Percentiles rank a stretch among this genome's conserved stretches.
phyloP scores from a whole-genome alignment of 2,888 invertebrate genomes.

The Odontothrips loti region DNA sequence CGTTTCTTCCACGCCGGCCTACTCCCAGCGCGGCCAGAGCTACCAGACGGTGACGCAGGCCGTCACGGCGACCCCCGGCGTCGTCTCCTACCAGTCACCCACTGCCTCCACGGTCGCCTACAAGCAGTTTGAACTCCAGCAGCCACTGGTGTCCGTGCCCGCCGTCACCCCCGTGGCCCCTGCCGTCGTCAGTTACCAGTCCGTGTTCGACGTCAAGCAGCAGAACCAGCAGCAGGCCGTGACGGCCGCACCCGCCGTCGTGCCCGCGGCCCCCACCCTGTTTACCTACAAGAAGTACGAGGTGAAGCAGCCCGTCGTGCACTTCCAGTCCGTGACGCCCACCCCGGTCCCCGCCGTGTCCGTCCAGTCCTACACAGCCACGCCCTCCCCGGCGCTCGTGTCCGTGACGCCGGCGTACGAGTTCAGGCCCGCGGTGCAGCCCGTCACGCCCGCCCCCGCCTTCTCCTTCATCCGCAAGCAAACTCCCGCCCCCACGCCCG shows the following conservation, averaged over 20 bases:
- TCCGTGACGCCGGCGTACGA: conserved; percentile 13
- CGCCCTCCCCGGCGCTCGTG: neutral
- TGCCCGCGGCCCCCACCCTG: neutral
- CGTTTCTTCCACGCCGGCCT: conserved; percentile 27
- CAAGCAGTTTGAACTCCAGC: conserved; percentile 16
- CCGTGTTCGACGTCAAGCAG: neutral
- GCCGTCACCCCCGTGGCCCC: neutral
- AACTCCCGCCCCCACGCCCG: conserved; percentile 35
- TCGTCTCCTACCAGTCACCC: neutral
- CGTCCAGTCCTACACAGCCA: conserved; percentile 6
- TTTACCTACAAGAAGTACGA: conserved; percentile 15
- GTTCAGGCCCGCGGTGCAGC: conserved; percentile 29
- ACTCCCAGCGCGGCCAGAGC: neutral
- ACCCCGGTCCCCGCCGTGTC: neutral
- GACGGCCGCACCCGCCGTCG: neutral
- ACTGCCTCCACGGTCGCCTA: neutral
- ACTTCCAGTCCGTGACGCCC: conserved; percentile 27
- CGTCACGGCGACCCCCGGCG: neutral
- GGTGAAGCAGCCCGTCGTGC: conserved; percentile 25
- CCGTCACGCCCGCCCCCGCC: conserved; percentile 25
- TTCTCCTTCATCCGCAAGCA: conserved; percentile 25
- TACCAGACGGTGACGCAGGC: neutral
- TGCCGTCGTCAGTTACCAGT: neutral
- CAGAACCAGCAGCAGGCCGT: conserved; percentile 15
- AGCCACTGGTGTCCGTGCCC: neutral